A percentile compares a stretch with the other conserved stretches of the same genome.
Conservation (phyloP, 2,888 invertebrate species). For the Nasonia oneida region DNA sequence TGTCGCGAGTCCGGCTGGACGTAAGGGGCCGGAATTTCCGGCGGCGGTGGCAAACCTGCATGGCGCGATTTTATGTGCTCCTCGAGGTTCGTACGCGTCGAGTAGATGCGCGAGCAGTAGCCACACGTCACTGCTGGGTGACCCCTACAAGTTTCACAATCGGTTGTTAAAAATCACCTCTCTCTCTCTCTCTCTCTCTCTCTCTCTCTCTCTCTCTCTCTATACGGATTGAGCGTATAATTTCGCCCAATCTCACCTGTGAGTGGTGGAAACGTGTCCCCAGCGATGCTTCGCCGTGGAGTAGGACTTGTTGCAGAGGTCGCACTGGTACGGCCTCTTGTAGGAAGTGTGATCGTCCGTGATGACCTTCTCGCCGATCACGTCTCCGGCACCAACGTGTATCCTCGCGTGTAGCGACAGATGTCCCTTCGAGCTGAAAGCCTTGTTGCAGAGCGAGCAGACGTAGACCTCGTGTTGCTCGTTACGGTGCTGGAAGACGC, state of each 20-base stretch:
- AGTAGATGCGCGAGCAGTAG: slow-evolving; percentile 78
- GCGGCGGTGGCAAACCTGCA: slow-evolving; percentile 73
- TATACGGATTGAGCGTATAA: too few species aligned
- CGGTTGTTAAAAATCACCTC: background rate
- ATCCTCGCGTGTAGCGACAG: slow-evolving; percentile 78
- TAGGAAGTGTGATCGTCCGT: slow-evolving; percentile 78
- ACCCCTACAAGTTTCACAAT: slow-evolving; percentile 69
- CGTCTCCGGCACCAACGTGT: slow-evolving; percentile 77
- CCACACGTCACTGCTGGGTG: slow-evolving; percentile 79
- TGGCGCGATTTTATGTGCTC: slow-evolving; percentile 79
- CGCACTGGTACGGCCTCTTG: slow-evolving; percentile 79
- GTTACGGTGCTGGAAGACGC: slow-evolving; percentile 64
- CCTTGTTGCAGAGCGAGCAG: slow-evolving; percentile 78
- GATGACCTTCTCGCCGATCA: slow-evolving; percentile 77
- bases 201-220: too few species aligned
- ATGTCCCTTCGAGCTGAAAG: slow-evolving; percentile 79
- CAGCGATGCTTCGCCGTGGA: slow-evolving; percentile 79
- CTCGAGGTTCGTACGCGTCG: slow-evolving; percentile 78
- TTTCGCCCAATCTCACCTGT: slow-evolving; percentile 68
- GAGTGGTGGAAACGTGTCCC: slow-evolving; percentile 79
- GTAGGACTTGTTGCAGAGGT: slow-evolving; percentile 79
- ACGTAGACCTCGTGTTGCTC: slow-evolving; percentile 78
- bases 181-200: too few species aligned
- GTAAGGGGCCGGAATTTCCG: slow-evolving; percentile 67
- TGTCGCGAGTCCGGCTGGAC: slow-evolving; percentile 68